A percentile compares a stretch with the other conserved stretches of the same genome.
These are phyloP conservation scores for Chiroxiphia lanceolata DNA, from an alignment of 2,797 vertebrate genomes.

Conservation along the genomic window DNA sequence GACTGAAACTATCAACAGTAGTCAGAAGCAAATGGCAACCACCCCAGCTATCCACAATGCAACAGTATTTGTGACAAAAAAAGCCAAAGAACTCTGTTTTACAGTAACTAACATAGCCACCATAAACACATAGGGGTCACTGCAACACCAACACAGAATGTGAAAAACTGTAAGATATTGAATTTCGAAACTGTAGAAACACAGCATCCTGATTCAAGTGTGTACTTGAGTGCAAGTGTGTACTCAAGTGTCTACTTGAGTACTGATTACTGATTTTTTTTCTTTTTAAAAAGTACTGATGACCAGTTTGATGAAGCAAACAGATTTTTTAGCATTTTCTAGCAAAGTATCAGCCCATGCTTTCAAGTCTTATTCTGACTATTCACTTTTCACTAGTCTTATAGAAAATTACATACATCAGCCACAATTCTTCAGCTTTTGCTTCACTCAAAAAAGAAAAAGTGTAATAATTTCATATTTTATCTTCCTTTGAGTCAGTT, in stretches of 20 bases:
- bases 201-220: not conserved
- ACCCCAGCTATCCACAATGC: not conserved
- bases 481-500: not conserved
- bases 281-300: not conserved
- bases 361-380: not conserved
- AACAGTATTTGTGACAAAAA: not conserved
- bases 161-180: not conserved
- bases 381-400: not conserved
- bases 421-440: not conserved
- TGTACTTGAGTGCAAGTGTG: not conserved
- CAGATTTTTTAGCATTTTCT: not conserved
- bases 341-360: not conserved
- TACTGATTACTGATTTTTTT: not conserved
- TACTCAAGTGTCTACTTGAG: not conserved
- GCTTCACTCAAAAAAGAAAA: not conserved
- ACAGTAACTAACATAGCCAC: not conserved
- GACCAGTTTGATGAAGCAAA: not conserved
- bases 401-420: not conserved
- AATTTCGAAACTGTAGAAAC: not conserved
- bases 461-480: not conserved
- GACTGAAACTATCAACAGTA: not conserved
- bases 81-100: not conserved
- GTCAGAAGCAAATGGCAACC: not conserved
- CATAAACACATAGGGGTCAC: not conserved
- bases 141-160: not conserved